These are phyloP conservation scores for Cebidichthys violaceus DNA, from an alignment of 2,113 vertebrate genomes.

Conservation along the genomic window DNA sequence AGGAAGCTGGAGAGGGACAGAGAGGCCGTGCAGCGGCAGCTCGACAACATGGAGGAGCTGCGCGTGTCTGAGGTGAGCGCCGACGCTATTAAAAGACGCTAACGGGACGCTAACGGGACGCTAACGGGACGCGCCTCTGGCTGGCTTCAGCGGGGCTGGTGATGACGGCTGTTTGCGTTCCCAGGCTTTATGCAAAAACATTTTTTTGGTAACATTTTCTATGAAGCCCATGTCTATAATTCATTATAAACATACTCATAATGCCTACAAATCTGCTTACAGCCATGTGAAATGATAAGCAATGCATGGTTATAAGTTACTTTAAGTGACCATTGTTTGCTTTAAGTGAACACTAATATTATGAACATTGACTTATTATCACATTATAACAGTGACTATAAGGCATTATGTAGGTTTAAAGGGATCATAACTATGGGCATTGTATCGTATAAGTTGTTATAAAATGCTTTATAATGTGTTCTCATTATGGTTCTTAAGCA, in stretches of 20 bases:
- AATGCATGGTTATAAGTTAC: not conserved
- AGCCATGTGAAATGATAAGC: not conserved
- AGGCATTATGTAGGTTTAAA: too few species aligned
- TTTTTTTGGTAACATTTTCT: not conserved
- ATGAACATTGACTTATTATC: too few species aligned
- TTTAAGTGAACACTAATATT: not conserved
- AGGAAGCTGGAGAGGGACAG: constrained; percentile 90
- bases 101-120: too few species aligned
- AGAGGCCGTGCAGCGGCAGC: constrained; percentile 85
- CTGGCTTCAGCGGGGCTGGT: constrained; percentile 28
- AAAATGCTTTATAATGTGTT: not conserved
- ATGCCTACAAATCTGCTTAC: not conserved
- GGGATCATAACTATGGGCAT: too few species aligned
- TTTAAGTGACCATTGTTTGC: not conserved
- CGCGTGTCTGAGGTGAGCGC: constrained; percentile 69
- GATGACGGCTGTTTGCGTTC: constrained; percentile 22
- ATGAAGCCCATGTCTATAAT: not conserved
- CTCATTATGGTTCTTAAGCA: not conserved
- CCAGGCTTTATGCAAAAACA: not conserved
- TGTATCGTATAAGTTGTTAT: not conserved
- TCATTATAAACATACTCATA: not conserved
- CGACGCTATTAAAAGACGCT: not conserved
- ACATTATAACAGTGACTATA: too few species aligned
- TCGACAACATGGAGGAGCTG: constrained; percentile 82
- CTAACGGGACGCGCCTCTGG: too few species aligned